Evolutionary conservation across 2,113 vertebrate species (phyloP).

Genomic region (Pedetes capensis): DNA sequence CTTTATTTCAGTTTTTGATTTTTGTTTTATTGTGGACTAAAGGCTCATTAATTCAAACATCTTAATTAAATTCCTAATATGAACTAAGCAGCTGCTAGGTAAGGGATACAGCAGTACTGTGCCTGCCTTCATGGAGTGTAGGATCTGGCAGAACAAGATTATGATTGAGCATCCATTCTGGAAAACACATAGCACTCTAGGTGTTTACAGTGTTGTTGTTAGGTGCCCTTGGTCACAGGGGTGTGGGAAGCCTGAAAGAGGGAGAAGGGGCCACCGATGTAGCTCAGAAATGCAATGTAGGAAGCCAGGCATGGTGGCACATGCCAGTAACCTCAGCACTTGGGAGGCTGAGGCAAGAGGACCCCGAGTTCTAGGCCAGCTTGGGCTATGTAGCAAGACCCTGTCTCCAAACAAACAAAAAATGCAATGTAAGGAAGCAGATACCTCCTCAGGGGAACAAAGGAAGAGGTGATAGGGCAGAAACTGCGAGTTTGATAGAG

Average conservation of each 20-base stretch:
- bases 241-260: background rate
- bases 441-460: background rate
- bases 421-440: too few relatives aligned
- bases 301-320: too few relatives aligned
- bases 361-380: too few relatives aligned
- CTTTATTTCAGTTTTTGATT: too few relatives aligned
- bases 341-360: too few relatives aligned
- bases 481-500: background rate
- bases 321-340: too few relatives aligned
- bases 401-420: too few relatives aligned
- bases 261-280: background rate
- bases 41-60: background rate
- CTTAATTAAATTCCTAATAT: background rate
- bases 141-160: background rate
- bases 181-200: background rate
- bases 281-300: background rate
- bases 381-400: too few relatives aligned
- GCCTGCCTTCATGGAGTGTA: background rate
- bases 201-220: too few relatives aligned
- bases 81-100: background rate
- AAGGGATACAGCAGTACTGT: background rate
- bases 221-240: too few relatives aligned
- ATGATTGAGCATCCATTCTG: background rate
- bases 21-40: background rate
- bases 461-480: background rate